phyloP scores from a whole-genome alignment of 2,113 vertebrate species.

The Lasiurus borealis region DNA sequence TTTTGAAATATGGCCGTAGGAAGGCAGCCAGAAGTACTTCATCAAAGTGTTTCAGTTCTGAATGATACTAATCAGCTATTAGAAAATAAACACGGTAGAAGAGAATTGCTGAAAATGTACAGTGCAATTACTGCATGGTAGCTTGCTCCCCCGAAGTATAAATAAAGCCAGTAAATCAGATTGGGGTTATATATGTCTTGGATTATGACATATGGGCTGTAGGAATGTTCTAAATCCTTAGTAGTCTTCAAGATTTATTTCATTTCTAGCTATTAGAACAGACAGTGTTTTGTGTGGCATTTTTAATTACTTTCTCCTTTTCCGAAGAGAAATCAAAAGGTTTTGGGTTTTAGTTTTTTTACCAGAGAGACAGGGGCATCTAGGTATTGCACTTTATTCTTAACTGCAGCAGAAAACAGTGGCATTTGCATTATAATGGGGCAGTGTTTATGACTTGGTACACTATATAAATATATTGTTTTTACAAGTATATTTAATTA shows the following conservation, averaged over 20 bases:
- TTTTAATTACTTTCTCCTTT: constrained; percentile 70
- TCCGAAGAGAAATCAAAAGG: constrained; percentile 63
- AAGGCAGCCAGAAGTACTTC: constrained; percentile 82
- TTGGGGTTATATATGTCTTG: background rate
- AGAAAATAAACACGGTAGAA: constrained; percentile 77
- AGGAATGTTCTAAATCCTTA: constrained; percentile 52
- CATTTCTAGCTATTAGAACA: constrained; percentile 53
- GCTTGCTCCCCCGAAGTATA: constrained; percentile 33
- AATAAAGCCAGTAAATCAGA: constrained; percentile 69
- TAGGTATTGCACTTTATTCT: constrained; percentile 50
- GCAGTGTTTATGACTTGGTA: constrained; percentile 76
- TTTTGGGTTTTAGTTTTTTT: constrained; percentile 43
- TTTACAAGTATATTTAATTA: constrained; percentile 85
- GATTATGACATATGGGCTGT: constrained; percentile 63
- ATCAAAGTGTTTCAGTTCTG: constrained; percentile 81
- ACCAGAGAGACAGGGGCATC: background rate
- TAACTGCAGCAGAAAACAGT: constrained; percentile 57
- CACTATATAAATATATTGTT: constrained; percentile 81
- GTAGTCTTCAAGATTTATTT: constrained; percentile 71
- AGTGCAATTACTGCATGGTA: constrained; percentile 58
- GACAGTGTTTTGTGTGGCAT: constrained; percentile 60
- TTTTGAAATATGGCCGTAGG: constrained; percentile 83
- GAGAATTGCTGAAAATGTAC: constrained; percentile 61
- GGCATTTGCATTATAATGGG: constrained; percentile 66
- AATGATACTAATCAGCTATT: constrained; percentile 85